Base-by-base conservation (phyloP, 2,888 invertebrate species). In the Electrophaes corylata region DNA sequence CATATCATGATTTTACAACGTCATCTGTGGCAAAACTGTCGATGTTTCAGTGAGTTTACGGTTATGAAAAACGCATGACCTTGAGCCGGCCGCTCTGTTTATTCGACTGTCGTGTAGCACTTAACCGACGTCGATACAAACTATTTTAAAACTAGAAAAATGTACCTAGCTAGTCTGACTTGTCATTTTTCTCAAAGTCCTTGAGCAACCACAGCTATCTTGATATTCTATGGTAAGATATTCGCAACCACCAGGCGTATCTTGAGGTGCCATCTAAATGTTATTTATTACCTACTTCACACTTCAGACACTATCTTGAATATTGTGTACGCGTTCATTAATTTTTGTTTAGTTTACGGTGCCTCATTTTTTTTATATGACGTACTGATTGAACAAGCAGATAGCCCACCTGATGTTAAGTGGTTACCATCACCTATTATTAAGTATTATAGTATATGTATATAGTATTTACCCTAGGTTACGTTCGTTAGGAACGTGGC, bases 71-170 rank as follows among this genome's bases (percentile, higher is more conserved):
- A 82, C 74, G 69, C 71, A 26, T 74, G 87, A 79, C 89, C 90
- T 89, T 89, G 88, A 86, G 78, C 72, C 58, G 63, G 72, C 75
- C 76, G 72, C 68, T 71, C 72, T 91, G 91, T 91, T 91, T 91
- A 91, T 84, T 76, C 79, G 81, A 84, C 86, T 90, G 89, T 90
- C 91, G 83, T 88, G 84, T 87, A 89, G 83, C 91, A 91, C 91
- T 91, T 91, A 88, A 77, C 81, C 79, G 75, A 76, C 83, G 84
- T 86, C 84, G 84, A 88, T 86, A 83, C 79, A 79, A 67, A 86
- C 85, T 90, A 91, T 90, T 89, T 90, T 85, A 82, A 85, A 82
- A 19, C 78, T 84, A 81, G 76, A 81, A 83, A 79, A 76, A 80
- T 76, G 62, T 68, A 72, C 67, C 70, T 63, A 35, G 35, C n/a